Conservation (phyloP, 2,797 vertebrate genomes). For the Lophius americanus region DNA sequence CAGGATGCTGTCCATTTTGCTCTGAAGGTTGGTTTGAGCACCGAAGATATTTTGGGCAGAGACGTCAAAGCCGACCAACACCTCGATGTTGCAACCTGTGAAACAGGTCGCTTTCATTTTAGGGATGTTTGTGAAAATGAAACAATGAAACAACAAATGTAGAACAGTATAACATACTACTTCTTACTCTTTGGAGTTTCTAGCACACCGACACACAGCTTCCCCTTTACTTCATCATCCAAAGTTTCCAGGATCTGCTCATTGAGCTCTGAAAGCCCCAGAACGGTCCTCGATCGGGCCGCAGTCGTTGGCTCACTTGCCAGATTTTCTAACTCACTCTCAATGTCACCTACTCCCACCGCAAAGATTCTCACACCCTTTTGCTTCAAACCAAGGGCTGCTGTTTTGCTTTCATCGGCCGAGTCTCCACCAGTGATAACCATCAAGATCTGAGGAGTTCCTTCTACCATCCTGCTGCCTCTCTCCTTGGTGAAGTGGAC, state of each 20-base stretch:
- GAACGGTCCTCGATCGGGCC: slow-evolving; percentile 82
- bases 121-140: neutral
- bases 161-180: slow-evolving; percentile 1
- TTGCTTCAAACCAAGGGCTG: slow-evolving; percentile 83
- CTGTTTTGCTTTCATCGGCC: slow-evolving; percentile 85
- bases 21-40: slow-evolving; percentile 86
- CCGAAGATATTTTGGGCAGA: slow-evolving; percentile 86
- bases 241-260: slow-evolving; percentile 90
- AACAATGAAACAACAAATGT: neutral
- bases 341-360: slow-evolving; percentile 85
- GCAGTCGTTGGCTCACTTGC: slow-evolving; percentile 85
- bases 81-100: slow-evolving; percentile 89
- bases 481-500: slow-evolving; percentile 88
- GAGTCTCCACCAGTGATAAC: slow-evolving; percentile 89
- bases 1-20: slow-evolving; percentile 84
- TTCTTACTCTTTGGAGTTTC: slow-evolving; percentile 80
- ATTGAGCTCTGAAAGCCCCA: slow-evolving; percentile 88
- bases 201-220: slow-evolving; percentile 74
- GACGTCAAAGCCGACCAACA: slow-evolving; percentile 95
- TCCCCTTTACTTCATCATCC: slow-evolving; percentile 86
- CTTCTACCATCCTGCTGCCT: slow-evolving; percentile 89
- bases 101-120: slow-evolving; percentile 29
- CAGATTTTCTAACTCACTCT: slow-evolving; percentile 85
- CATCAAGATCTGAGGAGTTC: slow-evolving; percentile 92
- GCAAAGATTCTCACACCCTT: slow-evolving; percentile 88